A percentile compares a stretch with the other conserved stretches of the same genome.
Evolutionary conservation across 1,140 invertebrate species (phyloP).

Genomic region (Apis dorsata): DNA sequence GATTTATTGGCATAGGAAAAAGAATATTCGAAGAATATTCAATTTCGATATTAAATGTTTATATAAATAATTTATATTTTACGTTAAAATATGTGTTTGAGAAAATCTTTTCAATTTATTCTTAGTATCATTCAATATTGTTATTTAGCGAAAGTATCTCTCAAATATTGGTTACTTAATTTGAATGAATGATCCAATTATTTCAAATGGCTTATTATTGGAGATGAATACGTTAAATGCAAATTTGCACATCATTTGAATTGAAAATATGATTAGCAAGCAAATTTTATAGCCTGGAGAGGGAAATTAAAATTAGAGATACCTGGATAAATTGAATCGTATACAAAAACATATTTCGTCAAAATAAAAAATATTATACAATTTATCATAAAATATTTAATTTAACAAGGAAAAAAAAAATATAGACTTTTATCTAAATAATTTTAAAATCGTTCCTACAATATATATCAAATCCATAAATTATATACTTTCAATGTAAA

Average conservation of each 20-base stretch:
- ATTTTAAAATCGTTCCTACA: no score
- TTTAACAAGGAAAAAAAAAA: no score
- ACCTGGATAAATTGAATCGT: neutral
- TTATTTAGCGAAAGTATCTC: no score
- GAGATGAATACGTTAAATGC: neutral
- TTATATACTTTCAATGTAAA: no score
- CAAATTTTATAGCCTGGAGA: neutral
- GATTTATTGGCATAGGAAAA: no score
- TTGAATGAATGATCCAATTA: neutral
- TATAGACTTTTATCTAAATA: no score
- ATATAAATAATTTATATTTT: neutral
- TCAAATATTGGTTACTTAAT: neutral
- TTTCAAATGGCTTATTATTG: neutral
- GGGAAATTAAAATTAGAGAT: neutral
- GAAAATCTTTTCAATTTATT: neutral
- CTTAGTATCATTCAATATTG: no score
- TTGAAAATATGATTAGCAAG: neutral
- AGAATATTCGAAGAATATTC: no score
- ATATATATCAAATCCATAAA: no score
- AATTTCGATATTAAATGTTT: no score
- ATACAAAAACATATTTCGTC: neutral
- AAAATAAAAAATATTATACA: neutral
- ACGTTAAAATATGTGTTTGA: neutral
- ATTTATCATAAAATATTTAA: no score
- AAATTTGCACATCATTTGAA: constrained; percentile 9